Evolutionary conservation across 2,797 vertebrate species (phyloP), one percentile per base, ranked within the genome.

Genomic region (Craterocephalus amniculus): DNA sequence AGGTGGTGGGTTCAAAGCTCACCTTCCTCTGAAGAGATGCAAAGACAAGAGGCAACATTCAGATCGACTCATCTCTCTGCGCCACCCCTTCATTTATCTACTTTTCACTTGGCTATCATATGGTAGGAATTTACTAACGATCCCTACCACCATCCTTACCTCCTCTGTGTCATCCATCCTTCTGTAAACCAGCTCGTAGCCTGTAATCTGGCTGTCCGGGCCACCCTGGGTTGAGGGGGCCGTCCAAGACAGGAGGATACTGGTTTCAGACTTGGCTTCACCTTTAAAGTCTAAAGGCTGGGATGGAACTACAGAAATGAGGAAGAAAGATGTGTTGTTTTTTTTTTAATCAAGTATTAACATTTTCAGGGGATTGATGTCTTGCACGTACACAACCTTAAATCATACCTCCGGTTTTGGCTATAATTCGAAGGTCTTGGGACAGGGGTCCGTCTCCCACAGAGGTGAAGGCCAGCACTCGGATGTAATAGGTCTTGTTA

Each of bases 381-480:
- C 18, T 18, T 4, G 20, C 5, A 45, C 6, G 6, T 11, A 10
- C n/a, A 48, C n/a, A 24, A 13, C 20, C n/a, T 8, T 34, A 22
- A 22, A 43, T 59, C 67, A 62, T 92, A 99, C 98, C 98, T 95
- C 98, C 98, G 67, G 97, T 99, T 84, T 99, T 98, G 77, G 98
- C 97, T 79, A 99, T 98, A 84, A 99, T 98, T 89, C 98, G 97
- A 86, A 99, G 96, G 85, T 99, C 98, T 81, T 94, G 95, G 70
- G 98, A 99, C 80, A 99, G 95, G 4, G 98, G 98, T 63, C 98
- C 98, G 31, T 99, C 98, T 59, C 98, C 98, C 65, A 99, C 97
- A n/a, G 98, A 99, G 76, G 98, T 99, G 87, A 98, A 99, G 77
- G 97, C 98, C 90, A 99, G 89, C 59, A 99, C 97, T 88, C 96